These are phyloP conservation scores for Drosophila micromelanica DNA, from an alignment of 1,140 invertebrate species.

Conservation along the genomic window DNA sequence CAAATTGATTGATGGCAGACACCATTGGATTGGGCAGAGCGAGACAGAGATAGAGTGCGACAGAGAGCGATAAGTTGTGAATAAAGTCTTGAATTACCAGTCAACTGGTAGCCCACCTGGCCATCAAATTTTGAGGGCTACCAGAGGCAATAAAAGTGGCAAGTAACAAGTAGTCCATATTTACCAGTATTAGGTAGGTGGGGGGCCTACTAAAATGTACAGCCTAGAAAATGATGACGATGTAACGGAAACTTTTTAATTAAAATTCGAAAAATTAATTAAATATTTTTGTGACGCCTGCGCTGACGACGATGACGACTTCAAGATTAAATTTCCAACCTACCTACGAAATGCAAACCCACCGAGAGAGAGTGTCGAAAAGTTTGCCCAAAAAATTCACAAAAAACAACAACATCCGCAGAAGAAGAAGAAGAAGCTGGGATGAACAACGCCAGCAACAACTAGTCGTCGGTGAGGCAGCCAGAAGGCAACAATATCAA, in stretches of 20 bases:
- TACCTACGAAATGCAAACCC: conserved; percentile 76
- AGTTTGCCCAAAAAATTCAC: conserved; percentile 55
- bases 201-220: conserved; percentile 14
- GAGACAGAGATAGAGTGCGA: neutral
- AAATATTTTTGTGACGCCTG: conserved; percentile 79
- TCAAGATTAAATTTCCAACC: conserved; percentile 81
- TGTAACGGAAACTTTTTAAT: conserved; percentile 80
- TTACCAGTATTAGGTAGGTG: neutral
- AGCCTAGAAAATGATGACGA: conserved; percentile 57
- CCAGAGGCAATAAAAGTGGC: conserved; percentile 65
- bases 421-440: conserved; percentile 41
- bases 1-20: conserved; percentile 74
- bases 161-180: conserved; percentile 47
- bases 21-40: conserved; percentile 24
- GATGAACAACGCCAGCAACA: conserved; percentile 43
- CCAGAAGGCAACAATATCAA: conserved; percentile 72
- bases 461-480: conserved; percentile 18
- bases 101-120: conserved; percentile 54
- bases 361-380: conserved; percentile 56
- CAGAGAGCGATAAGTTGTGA: conserved; percentile 40
- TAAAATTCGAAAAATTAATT: conserved; percentile 83
- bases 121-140: conserved; percentile 60
- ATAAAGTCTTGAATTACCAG: conserved; percentile 52
- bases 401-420: conserved; percentile 25
- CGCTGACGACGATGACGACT: conserved; percentile 65